A percentile compares a stretch with the other conserved stretches of the same genome.
These are phyloP conservation scores for Andrena fulva DNA, from an alignment of 2,888 invertebrate genomes.

Conservation along the genomic window DNA sequence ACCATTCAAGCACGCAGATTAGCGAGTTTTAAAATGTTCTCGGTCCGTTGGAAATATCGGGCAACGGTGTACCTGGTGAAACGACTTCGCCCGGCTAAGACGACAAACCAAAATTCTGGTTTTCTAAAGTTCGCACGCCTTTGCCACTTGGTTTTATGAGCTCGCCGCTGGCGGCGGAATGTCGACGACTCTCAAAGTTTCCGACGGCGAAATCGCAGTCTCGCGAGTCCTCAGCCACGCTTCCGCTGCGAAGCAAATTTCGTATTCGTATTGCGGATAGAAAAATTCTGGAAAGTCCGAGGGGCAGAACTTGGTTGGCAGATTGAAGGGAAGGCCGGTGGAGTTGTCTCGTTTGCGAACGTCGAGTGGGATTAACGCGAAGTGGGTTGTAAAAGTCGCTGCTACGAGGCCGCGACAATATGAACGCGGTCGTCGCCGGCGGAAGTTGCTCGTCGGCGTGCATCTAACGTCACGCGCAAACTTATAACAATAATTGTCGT, in stretches of 20 bases:
- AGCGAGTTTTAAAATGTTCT: too few species aligned
- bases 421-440: not conserved
- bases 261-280: not conserved
- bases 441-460: conserved; percentile 3
- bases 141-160: too few species aligned
- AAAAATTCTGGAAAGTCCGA: conserved; percentile 11
- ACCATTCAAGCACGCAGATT: conserved; percentile 3
- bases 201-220: too few species aligned
- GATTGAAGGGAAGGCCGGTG: not conserved
- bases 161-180: too few species aligned
- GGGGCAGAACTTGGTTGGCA: conserved; percentile 11
- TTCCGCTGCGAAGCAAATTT: not conserved
- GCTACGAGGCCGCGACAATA: not conserved
- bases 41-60: too few species aligned
- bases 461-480: conserved; percentile 23
- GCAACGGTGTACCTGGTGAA: too few species aligned
- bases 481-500: conserved; percentile 67
- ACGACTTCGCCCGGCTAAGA: too few species aligned
- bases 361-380: conserved; percentile 36
- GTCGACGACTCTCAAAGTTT: not conserved
- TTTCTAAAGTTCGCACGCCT: too few species aligned
- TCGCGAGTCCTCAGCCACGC: not conserved
- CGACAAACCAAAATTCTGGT: too few species aligned
- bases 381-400: conserved; percentile 32
- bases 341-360: conserved; percentile 40